Percentiles rank a stretch among this genome's conserved stretches.
These are phyloP conservation scores for Martes flavigula DNA, from an alignment of 2,797 vertebrate genomes.

Conservation along the genomic window DNA sequence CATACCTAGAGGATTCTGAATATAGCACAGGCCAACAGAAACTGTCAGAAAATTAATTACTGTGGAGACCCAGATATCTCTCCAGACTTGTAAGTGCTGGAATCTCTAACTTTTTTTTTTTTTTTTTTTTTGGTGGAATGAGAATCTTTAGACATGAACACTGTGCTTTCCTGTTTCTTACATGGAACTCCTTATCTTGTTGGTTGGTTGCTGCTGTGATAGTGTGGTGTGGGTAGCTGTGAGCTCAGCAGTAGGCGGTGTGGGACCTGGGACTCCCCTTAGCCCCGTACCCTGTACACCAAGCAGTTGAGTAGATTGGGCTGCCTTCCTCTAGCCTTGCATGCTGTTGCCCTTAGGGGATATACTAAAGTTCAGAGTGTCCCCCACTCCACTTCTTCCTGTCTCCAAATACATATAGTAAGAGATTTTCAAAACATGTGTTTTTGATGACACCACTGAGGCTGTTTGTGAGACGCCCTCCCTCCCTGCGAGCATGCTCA, in stretches of 20 bases:
- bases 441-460: not conserved
- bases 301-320: fast-evolving
- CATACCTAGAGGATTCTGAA: not conserved
- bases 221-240: no score
- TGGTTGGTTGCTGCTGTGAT: not conserved
- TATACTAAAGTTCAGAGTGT: not conserved
- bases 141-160: not conserved
- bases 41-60: not conserved
- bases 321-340: not conserved
- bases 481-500: not conserved
- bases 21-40: not conserved
- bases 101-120: not conserved
- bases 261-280: fast-evolving
- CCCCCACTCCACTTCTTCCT: not conserved
- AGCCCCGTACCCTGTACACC: fast-evolving
- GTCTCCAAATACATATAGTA: not conserved
- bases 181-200: not conserved
- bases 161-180: not conserved
- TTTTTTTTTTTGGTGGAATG: not conserved
- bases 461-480: not conserved
- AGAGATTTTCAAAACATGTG: not conserved
- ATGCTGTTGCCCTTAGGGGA: not conserved
- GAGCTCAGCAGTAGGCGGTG: not conserved
- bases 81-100: not conserved
- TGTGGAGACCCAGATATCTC: not conserved